Conservation (phyloP, 2,797 vertebrate genomes). For the Chromis chromis region DNA sequence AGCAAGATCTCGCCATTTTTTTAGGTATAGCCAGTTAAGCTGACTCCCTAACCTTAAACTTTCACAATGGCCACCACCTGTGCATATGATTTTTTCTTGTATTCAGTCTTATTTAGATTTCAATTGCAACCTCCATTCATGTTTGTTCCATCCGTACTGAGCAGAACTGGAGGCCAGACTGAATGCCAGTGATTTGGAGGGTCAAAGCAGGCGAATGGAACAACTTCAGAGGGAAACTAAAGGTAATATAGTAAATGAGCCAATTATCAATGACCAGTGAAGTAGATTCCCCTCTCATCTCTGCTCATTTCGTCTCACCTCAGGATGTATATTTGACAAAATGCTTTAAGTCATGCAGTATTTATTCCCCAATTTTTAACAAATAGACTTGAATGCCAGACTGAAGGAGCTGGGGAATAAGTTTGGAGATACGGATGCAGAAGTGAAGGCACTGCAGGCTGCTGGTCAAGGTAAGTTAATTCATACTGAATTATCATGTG, state of each 20-base stretch:
- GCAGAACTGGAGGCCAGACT: constrained; percentile 40
- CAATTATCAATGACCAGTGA: constrained; percentile 33
- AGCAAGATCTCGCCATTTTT: neutral
- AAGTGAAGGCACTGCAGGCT: constrained; percentile 20
- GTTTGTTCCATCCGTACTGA: neutral
- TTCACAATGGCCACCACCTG: neutral
- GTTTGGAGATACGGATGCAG: neutral
- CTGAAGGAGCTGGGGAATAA: constrained; percentile 25
- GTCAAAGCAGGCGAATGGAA: constrained; percentile 15
- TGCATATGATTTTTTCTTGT: neutral
- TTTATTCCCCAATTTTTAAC: constrained; percentile 36
- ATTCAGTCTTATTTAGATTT: neutral
- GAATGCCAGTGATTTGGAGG: constrained; percentile 29
- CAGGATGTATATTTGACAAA: constrained; percentile 32
- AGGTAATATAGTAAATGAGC: constrained; percentile 41
- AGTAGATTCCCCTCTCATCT: constrained; percentile 22
- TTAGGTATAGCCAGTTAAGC: neutral
- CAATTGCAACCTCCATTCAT: neutral
- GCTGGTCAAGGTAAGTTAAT: constrained; percentile 28
- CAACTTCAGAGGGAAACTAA: constrained; percentile 33
- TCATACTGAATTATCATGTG: too few species aligned
- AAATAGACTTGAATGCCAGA: constrained; percentile 8
- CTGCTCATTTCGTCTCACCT: constrained; percentile 31
- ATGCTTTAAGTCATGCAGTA: constrained; percentile 33
- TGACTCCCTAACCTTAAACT: neutral